Evolutionary conservation across 2,797 vertebrate genomes (phyloP).

Genomic region (Parauchenoglanis punctatus): DNA sequence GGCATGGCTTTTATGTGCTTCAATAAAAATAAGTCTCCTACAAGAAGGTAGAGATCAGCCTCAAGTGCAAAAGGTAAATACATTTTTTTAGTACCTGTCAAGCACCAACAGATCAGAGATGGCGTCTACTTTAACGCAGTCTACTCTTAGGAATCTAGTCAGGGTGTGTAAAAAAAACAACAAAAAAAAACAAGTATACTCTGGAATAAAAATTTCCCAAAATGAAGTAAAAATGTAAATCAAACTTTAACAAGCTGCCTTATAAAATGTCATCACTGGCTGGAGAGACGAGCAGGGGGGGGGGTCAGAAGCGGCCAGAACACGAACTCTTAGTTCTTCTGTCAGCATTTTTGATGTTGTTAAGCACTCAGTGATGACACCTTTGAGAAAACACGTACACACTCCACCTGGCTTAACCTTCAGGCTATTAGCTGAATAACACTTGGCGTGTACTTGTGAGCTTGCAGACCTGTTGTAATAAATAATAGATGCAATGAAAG

Average conservation of each 20-base stretch:
- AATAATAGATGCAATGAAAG: conserved; percentile 32
- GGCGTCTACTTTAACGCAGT: neutral
- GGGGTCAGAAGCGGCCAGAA: neutral
- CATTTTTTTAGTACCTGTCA: neutral
- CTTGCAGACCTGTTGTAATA: conserved; percentile 36
- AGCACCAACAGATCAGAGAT: neutral
- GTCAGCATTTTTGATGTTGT: conserved; percentile 10
- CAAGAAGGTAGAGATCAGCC: neutral
- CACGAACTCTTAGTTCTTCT: neutral
- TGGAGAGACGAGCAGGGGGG: neutral
- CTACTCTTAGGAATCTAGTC: neutral
- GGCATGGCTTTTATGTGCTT: neutral
- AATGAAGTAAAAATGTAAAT: neutral
- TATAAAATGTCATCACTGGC: neutral
- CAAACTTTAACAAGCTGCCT: neutral
- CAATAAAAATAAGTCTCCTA: neutral
- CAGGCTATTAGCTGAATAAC: conserved; percentile 42
- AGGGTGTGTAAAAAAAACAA: neutral
- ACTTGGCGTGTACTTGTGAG: conserved; percentile 22
- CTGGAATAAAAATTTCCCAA: neutral
- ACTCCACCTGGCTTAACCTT: conserved; percentile 48
- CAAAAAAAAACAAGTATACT: neutral
- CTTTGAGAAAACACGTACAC: conserved; percentile 23
- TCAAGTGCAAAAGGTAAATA: neutral
- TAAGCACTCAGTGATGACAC: conserved; percentile 8